Evolutionary conservation across 2,888 invertebrate species (phyloP).

Genomic region (Mayetiola destructor): DNA sequence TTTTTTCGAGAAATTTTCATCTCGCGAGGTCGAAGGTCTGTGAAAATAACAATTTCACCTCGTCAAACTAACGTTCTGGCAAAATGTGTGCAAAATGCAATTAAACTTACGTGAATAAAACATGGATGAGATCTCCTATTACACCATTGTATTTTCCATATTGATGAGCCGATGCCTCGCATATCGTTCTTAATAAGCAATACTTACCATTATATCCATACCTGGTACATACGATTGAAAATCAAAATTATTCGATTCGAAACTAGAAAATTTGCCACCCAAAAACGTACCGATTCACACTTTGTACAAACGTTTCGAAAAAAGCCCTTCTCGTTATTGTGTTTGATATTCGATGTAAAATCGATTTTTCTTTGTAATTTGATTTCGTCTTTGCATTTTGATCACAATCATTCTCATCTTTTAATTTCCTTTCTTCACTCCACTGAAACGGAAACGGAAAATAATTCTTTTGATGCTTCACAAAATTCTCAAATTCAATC

Average conservation of each 20-base stretch:
- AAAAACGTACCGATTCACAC: neutral
- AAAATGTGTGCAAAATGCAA: neutral
- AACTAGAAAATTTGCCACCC: too few species aligned
- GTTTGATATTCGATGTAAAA: neutral
- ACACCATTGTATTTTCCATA: constrained; percentile 41
- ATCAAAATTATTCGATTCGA: neutral
- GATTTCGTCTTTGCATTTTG: neutral
- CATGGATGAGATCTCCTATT: constrained; percentile 44
- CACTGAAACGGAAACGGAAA: neutral
- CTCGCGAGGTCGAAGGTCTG: constrained; percentile 16
- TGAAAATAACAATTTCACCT: neutral
- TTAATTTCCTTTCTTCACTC: neutral
- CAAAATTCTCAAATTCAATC: neutral
- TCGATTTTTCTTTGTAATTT: neutral
- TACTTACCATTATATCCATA: neutral
- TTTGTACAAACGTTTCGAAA: neutral
- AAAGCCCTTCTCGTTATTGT: neutral
- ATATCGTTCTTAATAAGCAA: constrained; percentile 45
- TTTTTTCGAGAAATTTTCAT: constrained; percentile 11
- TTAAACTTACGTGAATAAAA: constrained; percentile 42
- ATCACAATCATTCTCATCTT: neutral
- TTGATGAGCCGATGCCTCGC: constrained; percentile 42
- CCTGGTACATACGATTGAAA: neutral
- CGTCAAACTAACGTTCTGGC: neutral
- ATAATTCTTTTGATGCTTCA: neutral